Evolutionary conservation across 2,113 vertebrate species (phyloP).

Genomic region (Siniperca knerii): DNA sequence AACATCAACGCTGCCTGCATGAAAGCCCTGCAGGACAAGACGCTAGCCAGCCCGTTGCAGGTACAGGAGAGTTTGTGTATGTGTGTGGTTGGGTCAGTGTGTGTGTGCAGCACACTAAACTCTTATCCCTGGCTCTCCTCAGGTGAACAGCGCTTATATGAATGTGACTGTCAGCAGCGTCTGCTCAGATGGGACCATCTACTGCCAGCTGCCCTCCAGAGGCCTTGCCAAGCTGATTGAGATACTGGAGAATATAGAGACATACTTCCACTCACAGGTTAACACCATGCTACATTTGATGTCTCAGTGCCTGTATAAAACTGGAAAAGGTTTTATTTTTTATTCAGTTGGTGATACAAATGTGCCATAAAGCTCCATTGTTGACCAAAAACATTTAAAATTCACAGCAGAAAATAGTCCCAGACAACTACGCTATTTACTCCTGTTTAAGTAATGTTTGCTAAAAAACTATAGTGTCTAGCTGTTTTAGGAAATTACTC

Average conservation of each 20-base stretch:
- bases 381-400: neutral
- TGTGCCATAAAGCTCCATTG: neutral
- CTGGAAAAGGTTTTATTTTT: neutral
- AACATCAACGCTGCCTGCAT: slow-evolving; percentile 95
- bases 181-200: slow-evolving; percentile 93
- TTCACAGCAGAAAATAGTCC: neutral
- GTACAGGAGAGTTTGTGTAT: slow-evolving; percentile 71
- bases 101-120: neutral
- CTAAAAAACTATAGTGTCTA: neutral
- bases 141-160: slow-evolving; percentile 90
- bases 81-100: neutral
- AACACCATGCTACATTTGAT: neutral
- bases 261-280: slow-evolving; percentile 91
- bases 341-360: neutral
- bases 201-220: slow-evolving; percentile 93
- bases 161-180: slow-evolving; percentile 92
- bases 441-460: neutral
- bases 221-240: slow-evolving; percentile 90
- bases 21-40: slow-evolving; percentile 90
- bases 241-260: slow-evolving; percentile 88
- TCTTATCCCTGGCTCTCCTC: slow-evolving; percentile 29
- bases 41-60: slow-evolving; percentile 89
- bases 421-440: neutral
- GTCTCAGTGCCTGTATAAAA: neutral
- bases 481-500: neutral